A percentile compares a stretch with the other conserved stretches of the same genome.
Evolutionary conservation across 2,797 vertebrate species (phyloP).

Genomic region (Cuculus canorus): DNA sequence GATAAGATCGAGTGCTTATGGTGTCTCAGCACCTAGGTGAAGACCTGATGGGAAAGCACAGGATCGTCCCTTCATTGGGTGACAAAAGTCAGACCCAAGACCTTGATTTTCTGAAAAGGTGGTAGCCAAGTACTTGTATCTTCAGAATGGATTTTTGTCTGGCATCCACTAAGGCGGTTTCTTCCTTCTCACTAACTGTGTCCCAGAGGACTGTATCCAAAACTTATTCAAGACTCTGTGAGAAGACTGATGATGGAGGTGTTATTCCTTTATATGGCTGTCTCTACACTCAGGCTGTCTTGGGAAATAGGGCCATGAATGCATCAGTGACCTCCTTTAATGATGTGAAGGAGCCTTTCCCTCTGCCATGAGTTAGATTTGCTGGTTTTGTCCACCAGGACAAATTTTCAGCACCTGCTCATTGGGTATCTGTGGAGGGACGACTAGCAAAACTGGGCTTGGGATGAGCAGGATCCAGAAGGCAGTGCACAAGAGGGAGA

Average conservation of each 20-base stretch:
- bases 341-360: not conserved
- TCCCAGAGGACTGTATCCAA: not conserved
- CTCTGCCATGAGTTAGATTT: not conserved
- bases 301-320: not conserved
- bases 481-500: not conserved
- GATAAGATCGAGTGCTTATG: accelerated
- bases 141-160: not conserved
- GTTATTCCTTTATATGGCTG: not conserved
- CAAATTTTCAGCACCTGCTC: not conserved
- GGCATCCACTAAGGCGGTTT: not conserved
- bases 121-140: not conserved
- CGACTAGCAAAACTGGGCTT: not conserved
- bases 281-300: not conserved
- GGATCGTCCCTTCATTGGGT: not conserved
- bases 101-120: not conserved
- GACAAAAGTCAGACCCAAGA: not conserved
- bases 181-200: not conserved
- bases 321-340: not conserved
- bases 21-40: not conserved
- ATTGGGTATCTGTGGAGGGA: not conserved
- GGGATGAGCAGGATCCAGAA: not conserved
- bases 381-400: not conserved
- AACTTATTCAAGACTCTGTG: not conserved
- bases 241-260: not conserved
- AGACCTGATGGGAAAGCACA: not conserved